phyloP scores from a whole-genome alignment of 1,140 invertebrate species.

The Drosophila malerkotliana region DNA sequence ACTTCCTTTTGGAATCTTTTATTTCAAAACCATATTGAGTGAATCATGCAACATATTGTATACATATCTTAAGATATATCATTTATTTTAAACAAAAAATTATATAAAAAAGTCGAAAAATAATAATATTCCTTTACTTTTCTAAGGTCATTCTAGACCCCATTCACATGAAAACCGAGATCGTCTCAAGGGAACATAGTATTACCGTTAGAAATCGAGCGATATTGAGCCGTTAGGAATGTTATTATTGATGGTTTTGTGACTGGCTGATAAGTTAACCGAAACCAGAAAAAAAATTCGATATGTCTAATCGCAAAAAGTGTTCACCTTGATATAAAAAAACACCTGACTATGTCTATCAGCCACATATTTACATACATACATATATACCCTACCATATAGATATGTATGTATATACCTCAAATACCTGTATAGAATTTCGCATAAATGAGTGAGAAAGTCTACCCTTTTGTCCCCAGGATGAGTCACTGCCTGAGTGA shows the following conservation, averaged over 20 bases:
- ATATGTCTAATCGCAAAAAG: conserved; percentile 32
- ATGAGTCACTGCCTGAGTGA: conserved; percentile 1
- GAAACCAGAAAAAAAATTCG: conserved; percentile 18
- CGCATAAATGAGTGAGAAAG: conserved; percentile 1
- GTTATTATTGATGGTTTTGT: conserved; percentile 20
- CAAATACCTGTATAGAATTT: background rate
- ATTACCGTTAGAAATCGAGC: conserved; percentile 9
- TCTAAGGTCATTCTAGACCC: conserved; percentile 5
- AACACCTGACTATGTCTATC: conserved; percentile 27
- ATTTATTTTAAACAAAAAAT: too few relatives aligned
- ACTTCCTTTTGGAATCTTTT: too few relatives aligned
- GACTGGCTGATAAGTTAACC: conserved; percentile 26
- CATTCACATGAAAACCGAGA: conserved; percentile 5
- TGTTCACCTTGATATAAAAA: conserved; percentile 26
- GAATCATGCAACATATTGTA: too few relatives aligned
- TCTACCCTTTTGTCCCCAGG: background rate
- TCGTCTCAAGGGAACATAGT: conserved; percentile 27
- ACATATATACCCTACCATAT: background rate
- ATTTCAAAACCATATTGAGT: too few relatives aligned
- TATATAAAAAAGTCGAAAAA: too few relatives aligned
- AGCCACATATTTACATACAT: background rate
- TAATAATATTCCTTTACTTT: background rate
- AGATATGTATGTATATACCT: background rate
- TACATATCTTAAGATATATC: too few relatives aligned
- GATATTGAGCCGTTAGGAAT: conserved; percentile 1